phyloP scores from a whole-genome alignment of 2,113 vertebrate species.

The Prochilodus magdalenae region DNA sequence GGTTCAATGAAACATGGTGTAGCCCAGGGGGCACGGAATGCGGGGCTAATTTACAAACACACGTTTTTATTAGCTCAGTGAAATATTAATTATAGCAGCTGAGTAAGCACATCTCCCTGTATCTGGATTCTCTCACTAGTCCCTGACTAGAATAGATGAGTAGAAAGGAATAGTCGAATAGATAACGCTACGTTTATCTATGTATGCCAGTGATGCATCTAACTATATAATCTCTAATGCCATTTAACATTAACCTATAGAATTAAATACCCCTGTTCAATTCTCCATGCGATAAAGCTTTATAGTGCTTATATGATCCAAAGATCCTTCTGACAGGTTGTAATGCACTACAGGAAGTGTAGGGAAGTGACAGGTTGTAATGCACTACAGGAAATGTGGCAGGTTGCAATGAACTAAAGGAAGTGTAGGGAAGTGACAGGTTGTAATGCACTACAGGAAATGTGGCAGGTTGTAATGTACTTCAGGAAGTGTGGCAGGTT shows the following conservation, averaged over 20 bases:
- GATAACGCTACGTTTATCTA: constrained; percentile 2
- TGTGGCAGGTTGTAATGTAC: too few relatives aligned
- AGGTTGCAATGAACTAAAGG: too few relatives aligned
- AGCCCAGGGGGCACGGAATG: background rate
- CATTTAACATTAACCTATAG: too few relatives aligned
- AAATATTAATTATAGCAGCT: constrained; percentile 28
- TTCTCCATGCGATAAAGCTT: background rate
- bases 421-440: too few relatives aligned
- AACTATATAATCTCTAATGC: background rate
- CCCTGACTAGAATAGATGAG: constrained; percentile 24
- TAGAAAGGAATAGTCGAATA: background rate
- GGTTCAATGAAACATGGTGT: background rate
- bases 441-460: too few relatives aligned
- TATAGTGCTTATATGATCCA: too few relatives aligned
- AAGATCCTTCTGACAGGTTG: too few relatives aligned
- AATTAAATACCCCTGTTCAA: background rate
- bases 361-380: too few relatives aligned
- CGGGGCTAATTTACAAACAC: constrained; percentile 12
- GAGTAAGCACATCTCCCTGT: background rate
- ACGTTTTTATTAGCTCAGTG: background rate
- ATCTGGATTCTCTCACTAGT: constrained; percentile 4
- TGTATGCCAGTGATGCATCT: background rate
- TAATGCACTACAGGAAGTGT: too few relatives aligned
- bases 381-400: too few relatives aligned
- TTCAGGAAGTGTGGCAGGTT: too few relatives aligned